These are phyloP conservation scores for Drosophila funebris DNA, from an alignment of 1,140 invertebrate genomes.

Conservation along the genomic window DNA sequence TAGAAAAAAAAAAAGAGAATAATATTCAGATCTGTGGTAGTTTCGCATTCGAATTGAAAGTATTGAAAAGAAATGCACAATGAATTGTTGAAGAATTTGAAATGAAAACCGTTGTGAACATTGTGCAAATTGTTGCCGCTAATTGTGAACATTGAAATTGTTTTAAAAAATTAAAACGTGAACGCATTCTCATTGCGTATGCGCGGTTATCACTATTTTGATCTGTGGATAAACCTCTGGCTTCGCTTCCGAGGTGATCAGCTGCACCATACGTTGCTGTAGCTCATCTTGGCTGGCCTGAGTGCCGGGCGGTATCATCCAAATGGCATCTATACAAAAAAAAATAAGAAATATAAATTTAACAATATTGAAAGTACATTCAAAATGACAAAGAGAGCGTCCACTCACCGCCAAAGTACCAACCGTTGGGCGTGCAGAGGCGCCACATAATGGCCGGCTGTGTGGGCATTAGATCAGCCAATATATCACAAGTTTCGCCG, in stretches of 20 bases:
- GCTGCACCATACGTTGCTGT: slow-evolving; percentile 78
- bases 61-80: not conserved
- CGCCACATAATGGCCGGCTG: slow-evolving; percentile 92
- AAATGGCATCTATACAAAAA: slow-evolving; percentile 57
- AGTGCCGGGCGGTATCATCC: slow-evolving; percentile 77
- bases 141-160: not conserved
- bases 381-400: not conserved
- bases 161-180: not conserved
- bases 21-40: not conserved
- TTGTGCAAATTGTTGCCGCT: not conserved
- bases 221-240: slow-evolving; percentile 81
- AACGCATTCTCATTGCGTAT: slow-evolving; percentile 68
- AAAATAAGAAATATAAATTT: not conserved
- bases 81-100: not conserved
- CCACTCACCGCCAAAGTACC: slow-evolving; percentile 91
- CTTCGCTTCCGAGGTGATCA: slow-evolving; percentile 71
- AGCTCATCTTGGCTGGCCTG: slow-evolving; percentile 76
- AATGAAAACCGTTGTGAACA: not conserved
- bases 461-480: slow-evolving; percentile 87
- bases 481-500: slow-evolving; percentile 88
- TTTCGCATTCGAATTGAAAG: slow-evolving; percentile 12
- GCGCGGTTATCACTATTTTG: slow-evolving; percentile 83
- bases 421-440: slow-evolving; percentile 90
- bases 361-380: not conserved
- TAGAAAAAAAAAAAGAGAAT: not conserved